phyloP scores from a whole-genome alignment of 2,113 vertebrate genomes.

The Ailuropoda melanoleuca region DNA sequence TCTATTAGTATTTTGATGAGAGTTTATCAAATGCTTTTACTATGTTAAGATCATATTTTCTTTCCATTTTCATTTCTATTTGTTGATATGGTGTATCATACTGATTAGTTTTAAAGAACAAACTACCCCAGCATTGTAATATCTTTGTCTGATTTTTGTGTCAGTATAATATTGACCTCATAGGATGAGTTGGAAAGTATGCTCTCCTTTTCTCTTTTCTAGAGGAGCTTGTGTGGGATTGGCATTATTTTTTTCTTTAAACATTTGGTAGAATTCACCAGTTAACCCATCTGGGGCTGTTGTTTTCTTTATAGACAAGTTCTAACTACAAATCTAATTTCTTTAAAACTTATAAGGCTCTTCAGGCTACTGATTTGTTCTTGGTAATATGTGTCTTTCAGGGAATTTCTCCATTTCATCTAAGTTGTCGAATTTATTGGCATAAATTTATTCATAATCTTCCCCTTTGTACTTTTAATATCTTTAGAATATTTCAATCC shows the following conservation, averaged over 20 bases:
- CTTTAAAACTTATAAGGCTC: not conserved
- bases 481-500: not conserved
- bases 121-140: not conserved
- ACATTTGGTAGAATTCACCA: not conserved
- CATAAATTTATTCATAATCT: not conserved
- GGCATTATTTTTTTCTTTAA: not conserved
- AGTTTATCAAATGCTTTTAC: not conserved
- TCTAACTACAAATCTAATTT: not conserved
- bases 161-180: not conserved
- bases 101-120: not conserved
- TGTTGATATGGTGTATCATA: not conserved
- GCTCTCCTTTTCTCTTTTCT: not conserved
- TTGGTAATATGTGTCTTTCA: not conserved
- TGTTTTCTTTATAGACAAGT: not conserved
- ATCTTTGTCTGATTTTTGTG: not conserved
- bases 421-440: not conserved
- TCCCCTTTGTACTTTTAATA: not conserved
- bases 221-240: not conserved
- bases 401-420: not conserved
- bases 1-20: not conserved
- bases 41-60: not conserved
- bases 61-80: conserved; percentile 1
- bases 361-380: not conserved
- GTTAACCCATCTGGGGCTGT: not conserved
- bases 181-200: not conserved